A percentile compares a stretch with the other conserved stretches of the same genome.
phyloP scores from a whole-genome alignment of 2,113 vertebrate genomes.

The Montifringilla adamsi region DNA sequence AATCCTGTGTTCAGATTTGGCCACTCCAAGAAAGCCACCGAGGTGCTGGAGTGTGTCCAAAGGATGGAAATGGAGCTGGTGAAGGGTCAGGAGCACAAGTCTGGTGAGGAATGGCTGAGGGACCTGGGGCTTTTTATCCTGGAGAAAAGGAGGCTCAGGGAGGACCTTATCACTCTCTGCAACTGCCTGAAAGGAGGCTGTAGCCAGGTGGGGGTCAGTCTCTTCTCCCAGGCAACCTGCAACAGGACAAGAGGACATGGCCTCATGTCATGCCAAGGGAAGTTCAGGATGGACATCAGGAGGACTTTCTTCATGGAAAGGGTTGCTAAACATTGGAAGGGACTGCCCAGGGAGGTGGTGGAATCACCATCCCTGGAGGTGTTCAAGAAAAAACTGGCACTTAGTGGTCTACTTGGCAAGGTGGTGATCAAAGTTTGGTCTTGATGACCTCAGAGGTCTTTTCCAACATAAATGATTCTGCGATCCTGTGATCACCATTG shows the following conservation, averaged over 20 bases:
- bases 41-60: background rate
- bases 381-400: background rate
- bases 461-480: background rate
- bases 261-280: background rate
- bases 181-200: background rate
- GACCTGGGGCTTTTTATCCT: background rate
- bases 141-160: background rate
- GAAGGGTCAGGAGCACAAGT: background rate
- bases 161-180: background rate
- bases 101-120: background rate
- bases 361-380: background rate
- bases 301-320: background rate
- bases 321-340: background rate
- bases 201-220: rapidly evolving
- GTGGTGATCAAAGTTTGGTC: background rate
- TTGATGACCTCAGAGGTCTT: background rate
- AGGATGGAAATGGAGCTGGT: background rate
- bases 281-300: background rate
- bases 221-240: background rate
- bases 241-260: background rate
- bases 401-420: background rate
- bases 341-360: background rate
- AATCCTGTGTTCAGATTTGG: background rate
- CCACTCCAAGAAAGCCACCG: background rate
- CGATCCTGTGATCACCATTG: background rate